Base-by-base conservation (phyloP, 2,113 vertebrate genomes). In the Cepphus grylle region DNA sequence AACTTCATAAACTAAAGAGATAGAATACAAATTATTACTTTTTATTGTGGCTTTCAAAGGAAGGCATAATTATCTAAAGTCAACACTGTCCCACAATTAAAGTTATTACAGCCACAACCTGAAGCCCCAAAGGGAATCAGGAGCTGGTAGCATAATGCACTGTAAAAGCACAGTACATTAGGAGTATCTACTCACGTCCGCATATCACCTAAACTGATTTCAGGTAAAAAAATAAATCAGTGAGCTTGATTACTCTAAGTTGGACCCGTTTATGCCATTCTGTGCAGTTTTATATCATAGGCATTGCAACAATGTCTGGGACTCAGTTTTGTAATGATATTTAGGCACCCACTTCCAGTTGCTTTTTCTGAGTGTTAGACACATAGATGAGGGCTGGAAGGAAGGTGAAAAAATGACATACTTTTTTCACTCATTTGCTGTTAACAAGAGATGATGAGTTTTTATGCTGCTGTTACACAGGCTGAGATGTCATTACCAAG, bases 321-420 rank as follows among this genome's bases (percentile, higher is more conserved):
- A 32, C 26, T 76, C 34, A 47, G 10, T 15, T 79, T 49, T 38
- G 4, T 17, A 19, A 40, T 47, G 53, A 10, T 7, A 27, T n/a
- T 82, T 32, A 73, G 38, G 52, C 17, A 55, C 12, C 3, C 18
- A 13, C 8, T 36, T 87, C 52, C 36, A 61, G 22, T 23, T 82
- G n/a, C 43, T 59, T 27, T 47, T 84, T n/a, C 58, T 66, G 25
- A 49, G 40, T 29, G 32, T 62, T 84, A 66, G 49, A n/a, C 27
- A 42, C 0, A 0, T 12, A 53, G 18, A 29, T 47, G 32, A 67
- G 38, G 23, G 11, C 22, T 83, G 40, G 20, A 22, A 27, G 19
- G 22, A 88, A 50, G 30, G 8, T 30, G 25, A 61, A 90, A 66
- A 81, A 22, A 78, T 61, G 7, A 38, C 14, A 21, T 29, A 3